Percentiles rank a stretch among this genome's conserved stretches.
phyloP scores from a whole-genome alignment of 2,797 vertebrate species.

The Cheirogaleus major region DNA sequence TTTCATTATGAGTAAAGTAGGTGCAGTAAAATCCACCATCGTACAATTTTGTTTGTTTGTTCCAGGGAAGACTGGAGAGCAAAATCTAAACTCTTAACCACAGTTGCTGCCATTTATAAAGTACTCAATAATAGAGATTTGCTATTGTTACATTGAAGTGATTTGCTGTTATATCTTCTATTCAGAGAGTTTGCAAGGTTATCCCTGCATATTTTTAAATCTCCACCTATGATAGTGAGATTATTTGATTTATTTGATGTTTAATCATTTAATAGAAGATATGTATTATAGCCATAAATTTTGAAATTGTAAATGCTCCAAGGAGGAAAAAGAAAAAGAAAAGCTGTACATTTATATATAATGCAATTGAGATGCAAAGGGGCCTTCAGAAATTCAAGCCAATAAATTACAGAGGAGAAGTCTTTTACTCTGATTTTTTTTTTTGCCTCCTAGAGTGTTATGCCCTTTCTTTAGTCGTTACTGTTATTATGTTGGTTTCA shows the following conservation, averaged over 20 bases:
- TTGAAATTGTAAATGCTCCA: constrained; percentile 50
- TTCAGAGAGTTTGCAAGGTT: constrained; percentile 23
- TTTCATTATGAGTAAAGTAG: neutral
- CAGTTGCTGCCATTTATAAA: neutral
- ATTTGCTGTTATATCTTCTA: constrained; percentile 13
- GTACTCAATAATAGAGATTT: neutral
- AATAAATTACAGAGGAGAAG: neutral
- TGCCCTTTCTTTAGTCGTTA: neutral
- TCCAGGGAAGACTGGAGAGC: neutral
- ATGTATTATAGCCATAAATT: constrained; percentile 41
- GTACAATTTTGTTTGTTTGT: neutral
- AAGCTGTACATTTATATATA: neutral
- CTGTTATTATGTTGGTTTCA: neutral
- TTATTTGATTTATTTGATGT: constrained; percentile 57
- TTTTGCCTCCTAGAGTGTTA: neutral
- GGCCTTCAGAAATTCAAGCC: neutral
- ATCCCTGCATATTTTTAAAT: constrained; percentile 11
- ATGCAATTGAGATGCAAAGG: neutral
- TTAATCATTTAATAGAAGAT: constrained; percentile 66
- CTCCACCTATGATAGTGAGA: constrained; percentile 21
- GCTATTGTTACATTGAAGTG: constrained; percentile 7
- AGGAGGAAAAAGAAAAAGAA: neutral
- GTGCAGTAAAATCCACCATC: neutral
- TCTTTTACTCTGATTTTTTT: neutral
- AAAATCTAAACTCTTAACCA: neutral